Conservation (phyloP, 2,113 vertebrate species). For the Tapirus terrestris region DNA sequence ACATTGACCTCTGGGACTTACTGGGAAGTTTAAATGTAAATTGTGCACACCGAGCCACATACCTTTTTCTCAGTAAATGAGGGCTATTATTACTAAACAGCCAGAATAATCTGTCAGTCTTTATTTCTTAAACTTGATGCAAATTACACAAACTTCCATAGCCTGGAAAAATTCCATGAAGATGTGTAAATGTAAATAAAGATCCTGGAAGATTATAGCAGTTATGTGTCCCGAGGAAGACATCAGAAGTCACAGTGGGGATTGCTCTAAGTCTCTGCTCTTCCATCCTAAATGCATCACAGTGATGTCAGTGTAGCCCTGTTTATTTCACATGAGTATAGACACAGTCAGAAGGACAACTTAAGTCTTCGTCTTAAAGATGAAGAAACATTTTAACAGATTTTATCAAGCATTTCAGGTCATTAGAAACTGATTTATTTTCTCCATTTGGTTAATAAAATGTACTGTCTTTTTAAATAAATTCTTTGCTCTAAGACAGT, state of each 20-base stretch:
- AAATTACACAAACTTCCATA: background rate
- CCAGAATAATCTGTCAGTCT: background rate
- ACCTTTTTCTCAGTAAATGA: background rate
- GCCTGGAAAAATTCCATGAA: background rate
- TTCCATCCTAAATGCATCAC: rapidly evolving
- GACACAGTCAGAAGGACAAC: rapidly evolving
- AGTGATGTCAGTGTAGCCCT: rapidly evolving
- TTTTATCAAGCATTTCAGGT: background rate
- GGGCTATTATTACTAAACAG: background rate
- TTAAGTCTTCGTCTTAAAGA: background rate
- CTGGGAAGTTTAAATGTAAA: background rate
- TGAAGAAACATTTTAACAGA: background rate
- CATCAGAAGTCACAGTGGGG: rapidly evolving
- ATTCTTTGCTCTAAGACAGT: background rate
- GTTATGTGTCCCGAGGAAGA: background rate
- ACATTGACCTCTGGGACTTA: background rate
- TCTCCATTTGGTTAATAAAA: conserved; percentile 35
- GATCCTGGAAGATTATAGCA: rapidly evolving
- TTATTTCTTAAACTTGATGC: background rate
- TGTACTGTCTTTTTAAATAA: conserved; percentile 35
- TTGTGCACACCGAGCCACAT: background rate
- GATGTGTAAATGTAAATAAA: background rate
- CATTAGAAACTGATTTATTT: background rate
- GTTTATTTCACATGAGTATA: rapidly evolving
- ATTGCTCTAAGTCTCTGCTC: rapidly evolving